Base-by-base conservation (phyloP, 92 coral and sea anemone genomes). In the Phenganax marumi region DNA sequence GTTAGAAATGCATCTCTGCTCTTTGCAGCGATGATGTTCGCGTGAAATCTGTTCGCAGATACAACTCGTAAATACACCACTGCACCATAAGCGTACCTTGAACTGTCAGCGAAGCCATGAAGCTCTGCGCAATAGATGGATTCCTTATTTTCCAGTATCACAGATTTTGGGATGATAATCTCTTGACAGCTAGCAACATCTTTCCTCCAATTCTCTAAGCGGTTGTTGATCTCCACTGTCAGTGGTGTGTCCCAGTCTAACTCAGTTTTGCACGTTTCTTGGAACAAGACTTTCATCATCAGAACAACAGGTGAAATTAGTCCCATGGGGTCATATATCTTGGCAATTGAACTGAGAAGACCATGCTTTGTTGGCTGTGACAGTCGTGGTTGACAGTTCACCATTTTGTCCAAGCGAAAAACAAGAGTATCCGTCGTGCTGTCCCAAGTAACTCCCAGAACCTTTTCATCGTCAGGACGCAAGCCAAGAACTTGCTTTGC, bases 241-340 rank as follows among this genome's bases (percentile, higher is more conserved):
- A 76, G 8, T 18, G 81, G 81, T 12, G 16, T 50, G 21, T 76
- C 81, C 81, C 81, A 76, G 52, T 76, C 61, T n/a, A 23, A 7
- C 47, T 54, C 57, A 24, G 55, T 76, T 68, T 76, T 55, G 69
- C 81, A 76, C 10, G 57, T 55, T 51, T 23, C 24, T 43, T 76
- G 68, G 81, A 76, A 76, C 62, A 76, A 57, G 24, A 76, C 57
- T 24, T 76, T 76, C 51, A 76, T 50, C 49, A 60, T 54, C 12
- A 60, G 55, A 33, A 54, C 13, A 8, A 76, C 24, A 6, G 81
- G 81, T 13, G 81, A 54, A 57, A 76, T 12, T 25, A 76, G 64
- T 22, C 68, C 81, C 23, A 76, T 66, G 16, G 81, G 69, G 68
- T 76, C 81, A 54, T 50, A 76, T n/a, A 24, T 54, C 69, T 76